Percentiles rank a stretch among this genome's conserved stretches.
Conservation (phyloP, 64 coral and sea anemone species). For the Porites lutea region DNA sequence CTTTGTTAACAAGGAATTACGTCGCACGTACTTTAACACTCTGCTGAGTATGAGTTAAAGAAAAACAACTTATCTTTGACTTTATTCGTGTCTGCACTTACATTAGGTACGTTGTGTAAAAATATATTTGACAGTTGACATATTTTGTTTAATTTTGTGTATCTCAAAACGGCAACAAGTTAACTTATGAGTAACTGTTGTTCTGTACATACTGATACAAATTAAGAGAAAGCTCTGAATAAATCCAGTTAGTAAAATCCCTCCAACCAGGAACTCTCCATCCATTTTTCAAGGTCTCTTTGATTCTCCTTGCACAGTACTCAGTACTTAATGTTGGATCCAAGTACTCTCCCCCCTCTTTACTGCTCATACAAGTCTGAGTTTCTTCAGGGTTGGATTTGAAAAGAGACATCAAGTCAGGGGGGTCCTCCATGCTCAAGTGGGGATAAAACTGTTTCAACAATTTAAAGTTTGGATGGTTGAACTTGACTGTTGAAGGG, state of each 20-base stretch:
- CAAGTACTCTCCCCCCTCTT: background rate
- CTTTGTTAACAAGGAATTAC: no score
- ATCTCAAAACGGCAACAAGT: background rate
- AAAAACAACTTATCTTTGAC: no score
- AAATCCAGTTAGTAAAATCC: constrained; percentile 14
- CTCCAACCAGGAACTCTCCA: background rate
- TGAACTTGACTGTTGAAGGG: constrained; percentile 64
- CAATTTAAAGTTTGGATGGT: constrained; percentile 7
- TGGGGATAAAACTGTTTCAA: constrained; percentile 73
- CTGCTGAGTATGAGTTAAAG: no score
- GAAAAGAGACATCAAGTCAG: constrained; percentile 50
- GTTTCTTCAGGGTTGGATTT: background rate
- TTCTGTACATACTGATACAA: constrained; percentile 7
- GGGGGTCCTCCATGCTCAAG: constrained; percentile 82
- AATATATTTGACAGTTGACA: no score
- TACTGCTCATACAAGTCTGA: background rate
- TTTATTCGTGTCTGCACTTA: no score
- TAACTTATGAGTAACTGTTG: background rate
- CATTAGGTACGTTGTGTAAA: no score
- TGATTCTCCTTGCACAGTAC: background rate
- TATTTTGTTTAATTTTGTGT: no score
- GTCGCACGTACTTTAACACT: no score
- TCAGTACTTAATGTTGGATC: background rate
- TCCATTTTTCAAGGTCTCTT: background rate
- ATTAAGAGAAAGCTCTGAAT: constrained; percentile 48